phyloP scores from a whole-genome alignment of 92 coral and sea anemone genomes.

The Zoanthus sansibaricus region DNA sequence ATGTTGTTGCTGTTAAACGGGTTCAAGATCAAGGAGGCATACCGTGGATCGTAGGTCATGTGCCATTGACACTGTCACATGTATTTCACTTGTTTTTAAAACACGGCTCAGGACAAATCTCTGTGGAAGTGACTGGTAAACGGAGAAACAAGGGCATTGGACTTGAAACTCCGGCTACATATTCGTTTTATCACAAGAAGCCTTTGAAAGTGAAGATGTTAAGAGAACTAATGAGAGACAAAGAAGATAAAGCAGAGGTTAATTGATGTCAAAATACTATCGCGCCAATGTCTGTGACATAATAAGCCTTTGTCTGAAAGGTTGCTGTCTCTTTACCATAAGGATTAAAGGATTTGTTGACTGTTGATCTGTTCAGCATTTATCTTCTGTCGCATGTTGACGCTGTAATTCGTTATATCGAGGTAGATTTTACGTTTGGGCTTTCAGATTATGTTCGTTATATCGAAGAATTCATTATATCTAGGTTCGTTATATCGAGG shows the following conservation, averaged over 20 bases:
- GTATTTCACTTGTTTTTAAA: constrained; percentile 21
- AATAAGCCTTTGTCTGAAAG: constrained; percentile 46
- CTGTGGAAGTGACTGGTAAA: no score
- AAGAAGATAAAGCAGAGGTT: background rate
- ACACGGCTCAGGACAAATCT: constrained; percentile 47
- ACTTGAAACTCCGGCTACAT: no score
- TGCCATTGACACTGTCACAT: constrained; percentile 32
- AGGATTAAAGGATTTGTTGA: constrained; percentile 30
- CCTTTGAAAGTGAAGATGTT: constrained; percentile 2
- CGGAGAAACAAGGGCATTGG: no score
- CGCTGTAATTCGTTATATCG: constrained; percentile 60
- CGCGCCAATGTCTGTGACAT: constrained; percentile 44
- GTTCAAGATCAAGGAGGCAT: constrained; percentile 31
- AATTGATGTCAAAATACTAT: constrained; percentile 25
- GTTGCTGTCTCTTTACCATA: constrained; percentile 46
- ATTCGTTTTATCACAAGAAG: no score
- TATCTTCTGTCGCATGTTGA: constrained; percentile 65
- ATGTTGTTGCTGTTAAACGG: constrained; percentile 11
- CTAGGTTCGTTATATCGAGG: constrained; percentile 3
- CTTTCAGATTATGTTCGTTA: constrained; percentile 52
- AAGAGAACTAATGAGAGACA: constrained; percentile 39
- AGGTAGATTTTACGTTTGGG: no score
- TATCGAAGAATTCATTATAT: constrained; percentile 60
- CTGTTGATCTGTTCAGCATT: constrained; percentile 53
- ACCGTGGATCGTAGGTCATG: constrained; percentile 40